A percentile compares a stretch with the other conserved stretches of the same genome.
Evolutionary conservation across 2,888 invertebrate species (phyloP).

Genomic region (Drosophila cracens): DNA sequence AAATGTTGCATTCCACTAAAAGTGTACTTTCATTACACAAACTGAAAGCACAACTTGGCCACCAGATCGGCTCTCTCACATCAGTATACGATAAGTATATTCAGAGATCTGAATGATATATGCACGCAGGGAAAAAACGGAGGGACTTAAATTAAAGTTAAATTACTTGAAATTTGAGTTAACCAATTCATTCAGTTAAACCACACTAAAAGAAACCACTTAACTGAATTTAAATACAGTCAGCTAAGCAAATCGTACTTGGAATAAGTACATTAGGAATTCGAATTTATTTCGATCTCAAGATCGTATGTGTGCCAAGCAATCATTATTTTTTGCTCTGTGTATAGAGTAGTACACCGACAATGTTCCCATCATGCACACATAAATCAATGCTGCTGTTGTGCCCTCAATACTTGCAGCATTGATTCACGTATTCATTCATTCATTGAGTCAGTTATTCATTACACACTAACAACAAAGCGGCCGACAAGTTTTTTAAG

Average conservation of each 20-base stretch:
- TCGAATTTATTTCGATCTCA: not conserved
- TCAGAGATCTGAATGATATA: slow-evolving; percentile 34
- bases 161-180: not conserved
- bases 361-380: slow-evolving; percentile 48
- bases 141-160: not conserved
- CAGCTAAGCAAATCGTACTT: not conserved
- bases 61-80: not conserved
- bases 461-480: slow-evolving; percentile 47
- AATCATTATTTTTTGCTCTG: not conserved
- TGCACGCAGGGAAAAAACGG: not conserved
- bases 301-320: not conserved
- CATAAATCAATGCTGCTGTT: slow-evolving; percentile 71
- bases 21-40: slow-evolving; percentile 20
- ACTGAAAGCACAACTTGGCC: not conserved
- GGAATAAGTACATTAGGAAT: no score
- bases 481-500: slow-evolving; percentile 50
- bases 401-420: slow-evolving; percentile 66
- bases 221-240: not conserved
- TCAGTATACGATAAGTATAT: not conserved
- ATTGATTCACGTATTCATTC: slow-evolving; percentile 36
- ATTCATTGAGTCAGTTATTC: slow-evolving; percentile 36
- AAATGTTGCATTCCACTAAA: slow-evolving; percentile 7
- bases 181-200: no score
- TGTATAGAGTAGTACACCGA: slow-evolving; percentile 14
- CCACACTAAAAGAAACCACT: not conserved